A percentile compares a stretch with the other conserved stretches of the same genome.
Conservation (phyloP, 2,113 vertebrate species). For the Tachuris rubrigastra region DNA sequence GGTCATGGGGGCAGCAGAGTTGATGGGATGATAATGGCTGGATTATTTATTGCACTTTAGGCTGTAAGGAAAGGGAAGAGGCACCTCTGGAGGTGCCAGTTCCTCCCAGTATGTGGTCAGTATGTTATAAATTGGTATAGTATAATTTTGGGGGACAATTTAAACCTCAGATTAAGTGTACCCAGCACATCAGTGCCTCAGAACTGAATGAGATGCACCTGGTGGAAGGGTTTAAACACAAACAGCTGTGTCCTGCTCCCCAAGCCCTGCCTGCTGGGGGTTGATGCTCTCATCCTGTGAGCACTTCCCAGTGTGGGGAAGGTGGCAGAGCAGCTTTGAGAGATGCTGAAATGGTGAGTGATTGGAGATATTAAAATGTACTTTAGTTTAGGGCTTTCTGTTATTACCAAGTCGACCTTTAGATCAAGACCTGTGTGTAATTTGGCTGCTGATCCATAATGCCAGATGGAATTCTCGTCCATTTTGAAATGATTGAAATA, state of each 20-base stretch:
- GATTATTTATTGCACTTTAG: accelerated
- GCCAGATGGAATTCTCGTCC: neutral
- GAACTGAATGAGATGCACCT: accelerated
- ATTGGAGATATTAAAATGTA: neutral
- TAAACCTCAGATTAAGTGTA: neutral
- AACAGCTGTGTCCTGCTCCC: neutral
- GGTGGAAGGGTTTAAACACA: neutral
- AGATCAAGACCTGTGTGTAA: neutral
- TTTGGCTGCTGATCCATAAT: neutral
- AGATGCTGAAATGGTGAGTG: neutral
- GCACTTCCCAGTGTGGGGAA: accelerated
- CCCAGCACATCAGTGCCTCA: accelerated
- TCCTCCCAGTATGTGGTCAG: accelerated
- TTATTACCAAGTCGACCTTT: neutral
- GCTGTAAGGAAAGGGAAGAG: neutral
- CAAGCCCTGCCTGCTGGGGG: neutral
- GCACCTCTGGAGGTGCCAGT: neutral
- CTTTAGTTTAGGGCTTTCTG: neutral
- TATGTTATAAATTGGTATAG: too few species aligned
- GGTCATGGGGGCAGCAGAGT: too few species aligned
- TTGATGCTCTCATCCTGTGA: neutral
- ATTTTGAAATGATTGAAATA: neutral
- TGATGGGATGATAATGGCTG: accelerated
- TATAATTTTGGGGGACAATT: neutral
- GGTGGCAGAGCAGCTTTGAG: neutral